Base-by-base conservation (phyloP, 2,888 invertebrate genomes). In the Pimpla rufipes region DNA sequence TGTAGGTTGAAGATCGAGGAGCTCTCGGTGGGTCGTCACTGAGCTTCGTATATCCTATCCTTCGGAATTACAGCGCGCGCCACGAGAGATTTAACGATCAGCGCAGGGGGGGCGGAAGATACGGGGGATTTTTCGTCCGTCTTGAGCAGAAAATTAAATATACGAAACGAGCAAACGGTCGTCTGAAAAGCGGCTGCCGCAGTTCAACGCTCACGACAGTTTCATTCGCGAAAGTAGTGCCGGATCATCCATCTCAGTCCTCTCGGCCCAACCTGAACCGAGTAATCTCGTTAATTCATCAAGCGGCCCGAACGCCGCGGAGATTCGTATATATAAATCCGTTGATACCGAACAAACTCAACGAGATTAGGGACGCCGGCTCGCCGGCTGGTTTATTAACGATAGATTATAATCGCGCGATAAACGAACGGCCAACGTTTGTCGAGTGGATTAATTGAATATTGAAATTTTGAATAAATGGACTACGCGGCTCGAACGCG, bases 251-350 rank as follows among this genome's bases (percentile, higher is more conserved):
- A 35, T 76, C 70, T 47, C 35, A 29, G 67, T 55, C 67, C 35
- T 29, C 35, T 29, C 37, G 6, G 11, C 7, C 21, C 37, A 13
- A 40, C 21, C 70, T 68, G 52, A n/a, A 57, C 70, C 59, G 55
- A 68, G 40, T 75, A 64, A 80, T 80, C 80, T 21, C 18, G 21
- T 70, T 52, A 76, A 81, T 81, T 76, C 81, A 57, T 76, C 76
- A 57, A 55, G 66, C 23, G 10, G 16, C n/a, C 13, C n/a, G 8
- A 35, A 11, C 18, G 21, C 52, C 21, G 3, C 2, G 23, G 21
- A 55, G 13, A 35, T 66, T 66, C 37, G 35, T 5, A 55, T 47
- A 81, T 5, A 55, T 57, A 81, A 55, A 52, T 29, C 55, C 23
- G 6, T 23, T 37, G 52, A 35, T 67, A 64, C 21, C 29, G 16